Evolutionary conservation across 2,888 invertebrate genomes (phyloP), one percentile per base, ranked within the genome.

Genomic region (Athalia cordata): DNA sequence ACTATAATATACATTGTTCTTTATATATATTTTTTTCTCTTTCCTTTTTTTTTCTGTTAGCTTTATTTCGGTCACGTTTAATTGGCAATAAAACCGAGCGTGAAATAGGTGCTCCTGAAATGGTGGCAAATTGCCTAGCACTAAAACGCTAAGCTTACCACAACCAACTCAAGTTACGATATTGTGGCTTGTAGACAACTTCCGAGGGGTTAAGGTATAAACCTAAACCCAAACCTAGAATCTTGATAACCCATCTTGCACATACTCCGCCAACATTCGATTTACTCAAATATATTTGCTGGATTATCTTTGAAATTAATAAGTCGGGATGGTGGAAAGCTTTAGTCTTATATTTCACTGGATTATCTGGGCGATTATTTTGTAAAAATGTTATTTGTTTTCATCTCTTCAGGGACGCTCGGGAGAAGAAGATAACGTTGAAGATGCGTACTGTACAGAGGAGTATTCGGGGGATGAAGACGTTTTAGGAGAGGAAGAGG

Each of bases 401-500:
- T 85, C 29, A n/a, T 45, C 13, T 66, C 43, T 11, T 62, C 76
- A 87, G 87, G 85, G 84, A 82, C 86, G 87, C 81, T 87, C 83
- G 83, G 87, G 87, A 70, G 88, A 77, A 52, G 85, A 85, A 83
- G 86, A 82, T 15, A 83, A 83, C 80, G 83, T 82, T 77, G 84
- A 86, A 55, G 84, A 74, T 45, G 75, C 81, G 67, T 83, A 80
- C 65, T 84, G 29, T 29, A 29, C 29, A 29, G 29, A 84, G 29
- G 84, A 82, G 52, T 82, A 83, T 80, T 85, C 85, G 62, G 81
- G 81, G 7, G 83, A 82, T 65, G 81, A 81, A 5, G 85, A 85
- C 6, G 88, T 88, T 75, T 87, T 88, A 52, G 88, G 86, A 9
- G 85, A 86, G 66, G 85, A 85, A 6, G 90, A 90, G 80, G 90